phyloP scores from a whole-genome alignment of 2,113 vertebrate species.

The Elachura formosa region DNA sequence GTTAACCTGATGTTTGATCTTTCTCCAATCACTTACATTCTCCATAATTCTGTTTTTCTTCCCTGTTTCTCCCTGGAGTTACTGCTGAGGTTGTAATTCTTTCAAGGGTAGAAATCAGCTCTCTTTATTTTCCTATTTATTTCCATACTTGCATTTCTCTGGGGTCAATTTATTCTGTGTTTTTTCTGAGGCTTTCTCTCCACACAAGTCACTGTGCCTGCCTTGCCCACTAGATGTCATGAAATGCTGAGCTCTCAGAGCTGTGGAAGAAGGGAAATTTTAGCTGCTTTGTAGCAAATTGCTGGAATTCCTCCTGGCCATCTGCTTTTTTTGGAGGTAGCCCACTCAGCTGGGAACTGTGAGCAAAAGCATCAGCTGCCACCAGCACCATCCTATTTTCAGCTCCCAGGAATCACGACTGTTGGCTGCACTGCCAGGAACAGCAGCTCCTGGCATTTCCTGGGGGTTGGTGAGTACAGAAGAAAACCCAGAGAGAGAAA shows the following conservation, averaged over 20 bases:
- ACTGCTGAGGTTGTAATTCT: neutral
- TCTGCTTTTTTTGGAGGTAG: conserved; percentile 45
- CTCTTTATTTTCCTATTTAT: neutral
- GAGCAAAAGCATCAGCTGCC: conserved; percentile 48
- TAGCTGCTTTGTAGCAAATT: neutral
- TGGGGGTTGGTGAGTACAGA: neutral
- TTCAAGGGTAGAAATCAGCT: neutral
- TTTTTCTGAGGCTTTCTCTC: neutral
- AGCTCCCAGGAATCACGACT: conserved; percentile 55
- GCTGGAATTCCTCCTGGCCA: conserved; percentile 50
- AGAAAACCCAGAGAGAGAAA: neutral
- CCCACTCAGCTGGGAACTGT: conserved; percentile 53
- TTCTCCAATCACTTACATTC: neutral
- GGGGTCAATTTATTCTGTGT: rapidly evolving
- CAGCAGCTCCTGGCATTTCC: conserved; percentile 22
- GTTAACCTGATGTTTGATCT: neutral
- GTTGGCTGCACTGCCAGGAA: neutral
- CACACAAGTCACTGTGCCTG: neutral
- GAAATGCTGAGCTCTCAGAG: conserved; percentile 18
- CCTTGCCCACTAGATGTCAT: conserved; percentile 53
- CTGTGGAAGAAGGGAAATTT: neutral
- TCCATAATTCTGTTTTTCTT: neutral
- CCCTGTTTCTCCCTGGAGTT: neutral
- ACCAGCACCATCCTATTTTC: conserved; percentile 50
- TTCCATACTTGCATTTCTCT: rapidly evolving